Conservation (phyloP, 2,113 vertebrate genomes). For the Vulpes ferrilata region DNA sequence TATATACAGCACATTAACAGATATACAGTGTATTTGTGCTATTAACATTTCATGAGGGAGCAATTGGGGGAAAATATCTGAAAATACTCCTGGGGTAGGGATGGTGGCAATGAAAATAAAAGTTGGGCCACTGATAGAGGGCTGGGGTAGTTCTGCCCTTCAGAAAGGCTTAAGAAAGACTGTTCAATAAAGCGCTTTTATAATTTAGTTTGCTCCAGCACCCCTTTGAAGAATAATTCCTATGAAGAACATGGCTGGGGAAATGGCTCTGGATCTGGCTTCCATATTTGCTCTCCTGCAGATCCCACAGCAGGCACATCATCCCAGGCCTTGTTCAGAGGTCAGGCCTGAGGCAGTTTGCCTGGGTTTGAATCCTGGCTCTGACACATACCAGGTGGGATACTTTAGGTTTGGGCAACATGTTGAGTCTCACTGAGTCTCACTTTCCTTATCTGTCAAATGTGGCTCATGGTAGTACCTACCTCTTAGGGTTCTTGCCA, state of each 20-base stretch:
- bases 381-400: neutral
- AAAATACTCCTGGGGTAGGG: neutral
- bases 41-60: neutral
- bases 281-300: neutral
- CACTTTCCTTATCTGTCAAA: conserved; percentile 1
- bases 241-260: neutral
- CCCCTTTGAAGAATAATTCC: neutral
- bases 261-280: neutral
- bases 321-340: neutral
- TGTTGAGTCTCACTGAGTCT: neutral
- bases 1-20: neutral
- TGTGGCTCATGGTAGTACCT: neutral
- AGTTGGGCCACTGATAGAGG: neutral
- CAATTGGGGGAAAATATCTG: neutral
- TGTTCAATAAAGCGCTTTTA: neutral
- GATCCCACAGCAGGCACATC: neutral
- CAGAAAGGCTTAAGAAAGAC: neutral
- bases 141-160: neutral
- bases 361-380: neutral
- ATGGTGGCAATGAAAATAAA: neutral
- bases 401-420: neutral
- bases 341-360: neutral
- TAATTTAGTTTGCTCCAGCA: neutral
- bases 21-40: neutral
- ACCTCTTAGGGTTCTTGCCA: neutral